A percentile compares a stretch with the other conserved stretches of the same genome.
phyloP scores from a whole-genome alignment of 2,113 vertebrate genomes.

The Prolemur simus region DNA sequence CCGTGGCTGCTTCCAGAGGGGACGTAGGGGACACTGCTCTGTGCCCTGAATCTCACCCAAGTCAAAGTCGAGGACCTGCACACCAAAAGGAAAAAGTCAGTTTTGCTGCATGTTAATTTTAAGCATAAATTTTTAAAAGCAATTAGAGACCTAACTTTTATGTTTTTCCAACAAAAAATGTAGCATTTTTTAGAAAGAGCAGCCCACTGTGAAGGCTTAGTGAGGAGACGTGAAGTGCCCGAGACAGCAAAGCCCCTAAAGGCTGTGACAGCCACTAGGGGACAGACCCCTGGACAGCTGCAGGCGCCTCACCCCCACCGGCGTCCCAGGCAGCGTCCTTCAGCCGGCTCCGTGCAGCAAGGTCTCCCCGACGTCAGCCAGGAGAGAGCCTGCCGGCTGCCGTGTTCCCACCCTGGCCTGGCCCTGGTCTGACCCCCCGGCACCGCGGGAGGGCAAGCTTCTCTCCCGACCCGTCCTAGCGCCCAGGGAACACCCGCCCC shows the following conservation, averaged over 20 bases:
- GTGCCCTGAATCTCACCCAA: fast-evolving
- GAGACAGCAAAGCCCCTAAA: not conserved
- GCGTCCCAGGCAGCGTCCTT: fast-evolving
- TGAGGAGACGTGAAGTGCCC: not conserved
- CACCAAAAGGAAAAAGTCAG: not conserved
- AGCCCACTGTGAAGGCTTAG: not conserved
- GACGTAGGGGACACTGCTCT: too few relatives aligned
- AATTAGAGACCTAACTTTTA: not conserved
- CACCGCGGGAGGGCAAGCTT: fast-evolving
- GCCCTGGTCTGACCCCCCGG: not conserved
- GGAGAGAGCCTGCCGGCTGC: not conserved
- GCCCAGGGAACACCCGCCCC: not conserved
- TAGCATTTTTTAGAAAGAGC: not conserved
- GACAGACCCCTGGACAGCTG: fast-evolving
- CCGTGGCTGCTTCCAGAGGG: too few relatives aligned
- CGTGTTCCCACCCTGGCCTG: not conserved
- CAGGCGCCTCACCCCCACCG: not conserved
- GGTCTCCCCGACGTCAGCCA: fast-evolving
- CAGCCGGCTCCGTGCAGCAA: not conserved
- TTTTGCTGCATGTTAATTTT: not conserved
- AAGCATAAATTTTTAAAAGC: not conserved
- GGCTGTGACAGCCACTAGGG: fast-evolving
- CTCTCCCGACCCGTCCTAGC: not conserved
- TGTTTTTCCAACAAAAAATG: not conserved
- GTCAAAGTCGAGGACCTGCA: not conserved